Evolutionary conservation across 2,113 vertebrate species (phyloP).

Genomic region (Andinoacara biseriatus): DNA sequence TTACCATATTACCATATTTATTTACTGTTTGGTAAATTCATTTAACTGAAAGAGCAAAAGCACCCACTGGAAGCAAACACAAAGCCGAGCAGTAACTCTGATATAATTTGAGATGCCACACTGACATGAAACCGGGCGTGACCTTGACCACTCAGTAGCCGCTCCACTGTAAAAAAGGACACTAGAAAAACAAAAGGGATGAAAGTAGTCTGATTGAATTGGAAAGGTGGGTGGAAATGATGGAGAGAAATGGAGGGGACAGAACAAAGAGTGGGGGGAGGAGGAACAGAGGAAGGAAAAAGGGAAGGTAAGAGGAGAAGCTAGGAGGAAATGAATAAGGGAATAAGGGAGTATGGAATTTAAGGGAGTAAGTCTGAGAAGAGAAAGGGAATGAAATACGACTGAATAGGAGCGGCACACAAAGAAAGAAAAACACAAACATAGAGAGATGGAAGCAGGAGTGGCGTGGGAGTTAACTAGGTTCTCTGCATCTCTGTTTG

Average conservation of each 20-base stretch:
- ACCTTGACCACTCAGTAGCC: constrained; percentile 64
- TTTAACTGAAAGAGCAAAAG: constrained; percentile 18
- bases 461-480: constrained; percentile 21
- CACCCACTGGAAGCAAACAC: constrained; percentile 7
- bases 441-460: constrained; percentile 9
- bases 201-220: constrained; percentile 38
- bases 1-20: not conserved
- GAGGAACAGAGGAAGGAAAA: constrained; percentile 13
- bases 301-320: constrained; percentile 17
- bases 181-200: constrained; percentile 65
- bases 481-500: constrained; percentile 16
- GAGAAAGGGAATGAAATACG: constrained; percentile 48
- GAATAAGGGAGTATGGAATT: constrained; percentile 53
- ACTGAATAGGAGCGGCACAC: not conserved
- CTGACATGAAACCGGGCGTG: constrained; percentile 47
- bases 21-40: not conserved
- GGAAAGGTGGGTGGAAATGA: constrained; percentile 53
- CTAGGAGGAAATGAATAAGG: constrained; percentile 32
- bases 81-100: constrained; percentile 15
- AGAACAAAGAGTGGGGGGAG: constrained; percentile 1
- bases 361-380: constrained; percentile 46
- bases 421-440: constrained; percentile 61
- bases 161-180: constrained; percentile 58
- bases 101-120: constrained; percentile 38
- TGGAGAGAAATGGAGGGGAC: not conserved